Evolutionary conservation across 2,797 vertebrate genomes (phyloP).

Genomic region (Cynodonichthys magdalenae): DNA sequence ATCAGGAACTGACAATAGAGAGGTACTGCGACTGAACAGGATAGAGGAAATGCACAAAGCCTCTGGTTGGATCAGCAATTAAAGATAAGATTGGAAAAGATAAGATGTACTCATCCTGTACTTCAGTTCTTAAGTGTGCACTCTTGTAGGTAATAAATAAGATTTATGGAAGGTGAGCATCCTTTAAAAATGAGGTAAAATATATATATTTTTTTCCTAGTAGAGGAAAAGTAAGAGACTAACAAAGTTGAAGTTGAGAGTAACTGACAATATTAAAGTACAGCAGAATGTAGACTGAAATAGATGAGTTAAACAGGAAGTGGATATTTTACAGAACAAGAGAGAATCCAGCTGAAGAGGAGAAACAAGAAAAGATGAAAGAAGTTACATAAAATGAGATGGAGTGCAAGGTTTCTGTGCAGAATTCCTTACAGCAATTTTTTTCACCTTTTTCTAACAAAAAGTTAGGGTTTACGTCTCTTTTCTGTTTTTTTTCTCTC

Average conservation of each 20-base stretch:
- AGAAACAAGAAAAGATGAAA: too few relatives aligned
- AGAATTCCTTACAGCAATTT: too few relatives aligned
- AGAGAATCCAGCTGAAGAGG: too few relatives aligned
- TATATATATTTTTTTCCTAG: constrained; percentile 27
- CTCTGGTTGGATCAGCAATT: constrained; percentile 51
- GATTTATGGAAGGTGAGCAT: constrained; percentile 25
- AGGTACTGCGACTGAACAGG: constrained; percentile 36
- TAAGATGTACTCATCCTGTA: constrained; percentile 30
- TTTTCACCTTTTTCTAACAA: too few relatives aligned
- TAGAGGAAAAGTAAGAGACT: constrained; percentile 9
- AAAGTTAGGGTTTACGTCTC: too few relatives aligned
- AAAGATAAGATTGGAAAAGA: constrained; percentile 50
- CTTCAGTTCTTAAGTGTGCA: constrained; percentile 26
- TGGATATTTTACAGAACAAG: too few relatives aligned
- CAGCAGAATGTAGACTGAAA: too few relatives aligned
- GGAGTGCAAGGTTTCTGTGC: too few relatives aligned
- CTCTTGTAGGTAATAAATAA: constrained; percentile 19
- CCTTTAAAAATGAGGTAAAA: constrained; percentile 39
- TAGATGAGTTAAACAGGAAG: too few relatives aligned
- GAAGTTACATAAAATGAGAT: too few relatives aligned
- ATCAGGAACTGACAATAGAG: constrained; percentile 20
- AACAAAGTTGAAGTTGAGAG: constrained; percentile 25
- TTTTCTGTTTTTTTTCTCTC: too few relatives aligned
- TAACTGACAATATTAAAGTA: neutral
- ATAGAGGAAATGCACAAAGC: constrained; percentile 30